Evolutionary conservation across 2,888 invertebrate genomes (phyloP), one percentile per base, ranked within the genome.

Genomic region (Dorcus parallelipipedus): DNA sequence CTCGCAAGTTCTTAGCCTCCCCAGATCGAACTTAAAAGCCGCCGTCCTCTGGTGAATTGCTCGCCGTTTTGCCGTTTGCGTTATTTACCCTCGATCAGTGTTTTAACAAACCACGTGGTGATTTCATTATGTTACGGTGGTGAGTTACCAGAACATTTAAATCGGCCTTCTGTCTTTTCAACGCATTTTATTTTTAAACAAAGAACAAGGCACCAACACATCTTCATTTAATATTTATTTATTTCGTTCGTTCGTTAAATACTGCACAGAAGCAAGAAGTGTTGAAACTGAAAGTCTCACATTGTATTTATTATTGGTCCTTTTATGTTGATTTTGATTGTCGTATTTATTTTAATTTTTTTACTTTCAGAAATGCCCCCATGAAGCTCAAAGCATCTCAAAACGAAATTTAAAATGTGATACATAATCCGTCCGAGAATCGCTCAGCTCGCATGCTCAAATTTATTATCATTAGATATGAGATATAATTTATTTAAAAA

Each of bases 1-100:
- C 69, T 56, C 54, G 48, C 61, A 26, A 49, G 54, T 61, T 56
- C 59, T 49, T 55, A 61, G 61, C 56, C 56, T 58, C 55, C 55
- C 47, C 54, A 60, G 64, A 64, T 61, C 61, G 64, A 66, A 64
- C 43, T 38, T 20, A 23, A 45, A 45, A 45, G 45, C 45, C 14
- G 8, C 43, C 45, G 23, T 45, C 45, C 23, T 33, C 26, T 10
- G 20, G 45, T 45, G 45, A 45, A 23, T 45, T 42, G 42, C 7
- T 42, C 17, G 42, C 42, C 3, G 42, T 42, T 42, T 14, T 33
- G 4, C 26, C 26, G 26, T 33, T 33, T 33, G 26, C 7, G 26
- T 33, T 33, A 33, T 33, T 33, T 33, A 20, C 20, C 2, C 20
- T 2, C 20, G 20, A 3, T 20, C 20, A 20, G 20, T 20, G 20